Evolutionary conservation across 2,888 invertebrate species (phyloP).

Genomic region (Celastrina argiolus): DNA sequence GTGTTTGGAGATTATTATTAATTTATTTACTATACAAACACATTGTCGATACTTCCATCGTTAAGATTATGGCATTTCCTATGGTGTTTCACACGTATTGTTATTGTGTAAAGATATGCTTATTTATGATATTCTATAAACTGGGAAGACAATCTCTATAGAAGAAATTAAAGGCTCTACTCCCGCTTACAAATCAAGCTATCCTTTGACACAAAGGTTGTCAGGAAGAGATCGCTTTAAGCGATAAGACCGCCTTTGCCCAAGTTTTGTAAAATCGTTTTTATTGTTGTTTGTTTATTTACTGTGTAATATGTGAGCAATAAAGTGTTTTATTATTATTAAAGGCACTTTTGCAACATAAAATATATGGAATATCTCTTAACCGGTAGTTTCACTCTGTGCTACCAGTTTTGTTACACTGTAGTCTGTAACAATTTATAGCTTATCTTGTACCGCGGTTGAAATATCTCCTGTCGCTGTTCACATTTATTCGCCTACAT

Average conservation of each 20-base stretch:
- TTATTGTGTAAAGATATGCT: neutral
- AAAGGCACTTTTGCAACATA: neutral
- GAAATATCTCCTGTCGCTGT: slow-evolving; percentile 32
- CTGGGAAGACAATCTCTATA: neutral
- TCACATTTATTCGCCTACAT: slow-evolving; percentile 43
- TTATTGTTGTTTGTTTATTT: no score
- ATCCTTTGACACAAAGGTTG: no score
- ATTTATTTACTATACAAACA: neutral
- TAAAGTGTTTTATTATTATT: no score
- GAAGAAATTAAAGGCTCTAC: no score
- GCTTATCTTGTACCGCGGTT: slow-evolving; percentile 7
- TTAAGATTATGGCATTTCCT: neutral
- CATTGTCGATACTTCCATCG: neutral
- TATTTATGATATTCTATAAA: neutral
- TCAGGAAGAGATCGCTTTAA: no score
- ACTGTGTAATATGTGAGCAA: no score
- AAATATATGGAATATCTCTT: neutral
- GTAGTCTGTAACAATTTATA: neutral
- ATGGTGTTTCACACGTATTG: neutral
- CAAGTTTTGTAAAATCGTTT: no score
- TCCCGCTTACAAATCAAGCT: no score
- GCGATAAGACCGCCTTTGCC: no score
- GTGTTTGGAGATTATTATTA: neutral
- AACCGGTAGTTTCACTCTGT: neutral
- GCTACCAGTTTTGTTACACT: slow-evolving; percentile 4